A percentile compares a stretch with the other conserved stretches of the same genome.
Evolutionary conservation across 2,888 invertebrate genomes (phyloP).

Genomic region (Diplolepis rosae): DNA sequence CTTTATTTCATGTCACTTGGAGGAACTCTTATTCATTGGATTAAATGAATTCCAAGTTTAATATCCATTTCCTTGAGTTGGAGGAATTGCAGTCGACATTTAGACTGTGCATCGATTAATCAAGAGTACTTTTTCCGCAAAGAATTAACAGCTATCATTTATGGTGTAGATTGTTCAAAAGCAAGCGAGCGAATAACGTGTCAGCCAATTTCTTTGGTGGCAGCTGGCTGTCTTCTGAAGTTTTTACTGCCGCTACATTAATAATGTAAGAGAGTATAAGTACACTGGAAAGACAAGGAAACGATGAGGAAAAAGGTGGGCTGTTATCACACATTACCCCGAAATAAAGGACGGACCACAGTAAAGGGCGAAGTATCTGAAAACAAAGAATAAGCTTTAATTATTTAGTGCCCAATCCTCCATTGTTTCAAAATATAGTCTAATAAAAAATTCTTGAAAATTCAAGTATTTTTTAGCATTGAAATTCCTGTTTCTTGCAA

Average conservation of each 20-base stretch:
- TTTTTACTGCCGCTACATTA: slow-evolving; percentile 24
- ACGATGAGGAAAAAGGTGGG: background rate
- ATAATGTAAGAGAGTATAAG: slow-evolving; percentile 11
- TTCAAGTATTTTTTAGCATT: too few species aligned
- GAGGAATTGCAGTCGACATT: background rate
- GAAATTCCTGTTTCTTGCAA: too few species aligned
- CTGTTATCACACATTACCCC: slow-evolving; percentile 12
- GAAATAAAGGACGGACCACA: slow-evolving; percentile 11
- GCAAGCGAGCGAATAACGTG: slow-evolving; percentile 31
- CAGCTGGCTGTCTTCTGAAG: slow-evolving; percentile 24
- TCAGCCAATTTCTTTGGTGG: slow-evolving; percentile 30
- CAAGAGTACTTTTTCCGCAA: slow-evolving; percentile 10
- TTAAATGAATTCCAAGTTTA: too few species aligned
- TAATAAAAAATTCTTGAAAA: too few species aligned
- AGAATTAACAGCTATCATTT: slow-evolving; percentile 18
- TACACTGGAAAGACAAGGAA: background rate
- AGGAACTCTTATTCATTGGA: too few species aligned
- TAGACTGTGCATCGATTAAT: background rate
- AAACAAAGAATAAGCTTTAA: background rate
- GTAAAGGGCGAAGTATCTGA: background rate
- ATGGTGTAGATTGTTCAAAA: slow-evolving; percentile 28
- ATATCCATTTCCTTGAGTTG: background rate
- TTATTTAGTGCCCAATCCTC: background rate
- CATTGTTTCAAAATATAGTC: background rate
- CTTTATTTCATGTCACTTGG: too few species aligned